These are phyloP conservation scores for Lypha dubia DNA, from an alignment of 2,888 invertebrate genomes.

Conservation along the genomic window DNA sequence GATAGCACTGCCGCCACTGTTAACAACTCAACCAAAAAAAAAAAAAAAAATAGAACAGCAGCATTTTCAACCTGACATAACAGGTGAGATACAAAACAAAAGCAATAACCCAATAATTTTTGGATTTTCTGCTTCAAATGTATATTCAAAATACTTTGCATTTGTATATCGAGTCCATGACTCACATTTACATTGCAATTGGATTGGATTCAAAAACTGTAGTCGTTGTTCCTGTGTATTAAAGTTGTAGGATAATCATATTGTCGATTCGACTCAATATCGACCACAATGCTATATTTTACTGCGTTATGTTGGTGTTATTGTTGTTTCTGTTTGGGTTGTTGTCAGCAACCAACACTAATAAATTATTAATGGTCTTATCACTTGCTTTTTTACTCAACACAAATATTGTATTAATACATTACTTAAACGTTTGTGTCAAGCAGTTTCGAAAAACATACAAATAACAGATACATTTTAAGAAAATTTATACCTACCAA, in stretches of 20 bases:
- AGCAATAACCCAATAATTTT: slow-evolving; percentile 15
- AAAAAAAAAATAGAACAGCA: slow-evolving; percentile 13
- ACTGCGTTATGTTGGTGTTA: slow-evolving; percentile 1
- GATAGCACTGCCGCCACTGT: slow-evolving; percentile 69
- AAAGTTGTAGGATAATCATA: slow-evolving; percentile 19
- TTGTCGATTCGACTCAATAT: slow-evolving; percentile 1
- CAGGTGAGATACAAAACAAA: slow-evolving; percentile 64
- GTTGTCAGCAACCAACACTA: slow-evolving; percentile 64
- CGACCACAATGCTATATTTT: slow-evolving; percentile 30
- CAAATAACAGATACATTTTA: slow-evolving; percentile 19
- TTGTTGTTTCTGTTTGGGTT: too few species aligned
- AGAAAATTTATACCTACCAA: background rate
- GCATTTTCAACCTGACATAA: slow-evolving; percentile 47
- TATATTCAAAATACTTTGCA: slow-evolving; percentile 23
- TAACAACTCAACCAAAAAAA: slow-evolving; percentile 36
- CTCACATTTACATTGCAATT: slow-evolving; percentile 54
- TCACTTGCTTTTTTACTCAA: slow-evolving; percentile 70
- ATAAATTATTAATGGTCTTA: slow-evolving; percentile 76
- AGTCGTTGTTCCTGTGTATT: slow-evolving; percentile 1
- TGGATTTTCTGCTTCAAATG: slow-evolving; percentile 23
- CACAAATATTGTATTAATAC: slow-evolving; percentile 48
- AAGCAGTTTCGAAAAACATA: slow-evolving; percentile 49
- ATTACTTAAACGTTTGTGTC: slow-evolving; percentile 65
- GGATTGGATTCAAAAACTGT: slow-evolving; percentile 38
- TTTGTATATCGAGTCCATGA: slow-evolving; percentile 62